Percentiles rank a stretch among this genome's conserved stretches.
Evolutionary conservation across 2,888 invertebrate species (phyloP).

Genomic region (Thereva nobilitata): DNA sequence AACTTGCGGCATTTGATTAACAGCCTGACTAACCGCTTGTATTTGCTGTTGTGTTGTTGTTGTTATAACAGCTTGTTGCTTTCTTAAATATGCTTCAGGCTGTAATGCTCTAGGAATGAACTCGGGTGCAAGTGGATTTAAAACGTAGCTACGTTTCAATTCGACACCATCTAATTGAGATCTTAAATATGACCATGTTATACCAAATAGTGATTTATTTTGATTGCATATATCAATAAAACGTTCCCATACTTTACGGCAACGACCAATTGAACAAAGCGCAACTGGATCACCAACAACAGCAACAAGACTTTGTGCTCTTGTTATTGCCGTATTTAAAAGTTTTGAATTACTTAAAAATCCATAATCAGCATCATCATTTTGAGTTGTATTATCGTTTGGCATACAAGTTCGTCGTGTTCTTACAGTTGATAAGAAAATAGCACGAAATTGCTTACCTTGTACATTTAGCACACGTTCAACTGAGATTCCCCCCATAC

Average conservation of each 20-base stretch:
- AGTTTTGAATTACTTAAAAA: slow-evolving; percentile 81
- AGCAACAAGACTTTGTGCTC: slow-evolving; percentile 80
- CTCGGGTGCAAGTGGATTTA: slow-evolving; percentile 82
- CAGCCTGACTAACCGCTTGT: slow-evolving; percentile 17
- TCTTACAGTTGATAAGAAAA: slow-evolving; percentile 75
- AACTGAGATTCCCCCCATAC: slow-evolving; percentile 75
- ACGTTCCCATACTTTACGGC: slow-evolving; percentile 80
- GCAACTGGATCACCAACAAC: slow-evolving; percentile 86
- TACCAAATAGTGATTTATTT: slow-evolving; percentile 72
- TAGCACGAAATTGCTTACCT: slow-evolving; percentile 83
- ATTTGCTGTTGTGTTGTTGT: slow-evolving; percentile 38
- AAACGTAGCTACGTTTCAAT: slow-evolving; percentile 71
- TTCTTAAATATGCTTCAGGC: slow-evolving; percentile 59
- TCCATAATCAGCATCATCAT: slow-evolving; percentile 73
- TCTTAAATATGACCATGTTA: slow-evolving; percentile 70
- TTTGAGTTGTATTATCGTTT: slow-evolving; percentile 51
- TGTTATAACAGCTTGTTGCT: slow-evolving; percentile 52
- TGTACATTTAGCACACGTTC: slow-evolving; percentile 84
- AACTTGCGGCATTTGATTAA: slow-evolving; percentile 39
- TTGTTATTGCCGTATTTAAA: slow-evolving; percentile 79
- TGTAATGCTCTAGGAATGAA: slow-evolving; percentile 70
- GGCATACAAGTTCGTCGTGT: slow-evolving; percentile 72
- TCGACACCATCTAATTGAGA: slow-evolving; percentile 74
- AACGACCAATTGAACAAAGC: slow-evolving; percentile 77
- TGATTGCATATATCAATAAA: slow-evolving; percentile 74